Conservation (phyloP, 2,113 vertebrate species). For the Glareola pratincola region DNA sequence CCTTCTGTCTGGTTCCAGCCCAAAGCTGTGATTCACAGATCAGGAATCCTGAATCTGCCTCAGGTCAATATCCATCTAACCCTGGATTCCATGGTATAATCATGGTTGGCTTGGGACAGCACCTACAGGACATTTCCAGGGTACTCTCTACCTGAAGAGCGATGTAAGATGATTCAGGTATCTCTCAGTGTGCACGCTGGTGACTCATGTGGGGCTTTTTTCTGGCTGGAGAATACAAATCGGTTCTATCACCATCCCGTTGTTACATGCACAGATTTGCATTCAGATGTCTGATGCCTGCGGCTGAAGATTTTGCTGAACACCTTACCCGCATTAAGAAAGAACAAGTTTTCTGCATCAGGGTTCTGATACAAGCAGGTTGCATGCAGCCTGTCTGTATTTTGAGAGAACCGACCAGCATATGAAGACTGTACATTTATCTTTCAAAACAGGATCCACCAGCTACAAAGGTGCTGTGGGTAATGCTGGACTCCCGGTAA, state of each 20-base stretch:
- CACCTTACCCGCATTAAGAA: neutral
- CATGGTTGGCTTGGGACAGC: neutral
- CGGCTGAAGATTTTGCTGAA: neutral
- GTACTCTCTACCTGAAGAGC: neutral
- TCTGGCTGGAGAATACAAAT: neutral
- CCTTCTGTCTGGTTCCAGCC: neutral
- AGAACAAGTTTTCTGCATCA: too few relatives aligned
- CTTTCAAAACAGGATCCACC: neutral
- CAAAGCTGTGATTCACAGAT: neutral
- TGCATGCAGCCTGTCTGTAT: neutral
- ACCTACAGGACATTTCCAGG: neutral
- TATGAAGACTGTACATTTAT: neutral
- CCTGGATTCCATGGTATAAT: neutral
- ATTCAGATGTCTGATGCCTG: too few relatives aligned
- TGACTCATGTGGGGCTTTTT: neutral
- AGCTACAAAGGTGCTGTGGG: neutral
- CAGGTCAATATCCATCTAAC: neutral
- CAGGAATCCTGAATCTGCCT: neutral
- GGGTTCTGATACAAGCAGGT: neutral
- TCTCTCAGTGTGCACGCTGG: neutral
- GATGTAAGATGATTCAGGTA: fast-evolving
- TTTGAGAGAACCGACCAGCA: neutral
- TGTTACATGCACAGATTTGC: neutral
- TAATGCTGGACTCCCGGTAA: neutral
- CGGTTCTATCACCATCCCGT: neutral